Conservation (phyloP, 2,797 vertebrate genomes). For the Megaceryle alcyon region DNA sequence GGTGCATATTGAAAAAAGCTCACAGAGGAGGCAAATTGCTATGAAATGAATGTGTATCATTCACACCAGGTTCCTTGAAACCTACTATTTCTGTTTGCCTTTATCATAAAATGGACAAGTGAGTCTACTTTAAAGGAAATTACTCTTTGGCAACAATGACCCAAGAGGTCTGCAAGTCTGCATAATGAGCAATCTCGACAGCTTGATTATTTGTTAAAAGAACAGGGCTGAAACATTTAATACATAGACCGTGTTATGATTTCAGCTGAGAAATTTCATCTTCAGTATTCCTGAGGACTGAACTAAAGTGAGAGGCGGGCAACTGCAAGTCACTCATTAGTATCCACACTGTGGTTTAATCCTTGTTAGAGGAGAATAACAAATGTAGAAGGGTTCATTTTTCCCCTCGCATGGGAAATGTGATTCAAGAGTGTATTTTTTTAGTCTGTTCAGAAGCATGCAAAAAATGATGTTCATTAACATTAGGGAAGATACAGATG, state of each 20-base stretch:
- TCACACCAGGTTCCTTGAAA: constrained; percentile 44
- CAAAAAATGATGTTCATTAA: constrained; percentile 62
- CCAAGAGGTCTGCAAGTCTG: constrained; percentile 30
- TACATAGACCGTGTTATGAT: not conserved
- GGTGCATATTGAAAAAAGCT: not conserved
- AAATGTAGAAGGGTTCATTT: constrained; percentile 48
- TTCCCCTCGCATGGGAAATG: not conserved
- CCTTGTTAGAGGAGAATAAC: constrained; percentile 48
- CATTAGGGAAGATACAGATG: constrained; percentile 28
- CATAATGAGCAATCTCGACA: constrained; percentile 23
- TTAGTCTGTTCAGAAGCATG: constrained; percentile 26
- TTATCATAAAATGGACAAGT: constrained; percentile 13
- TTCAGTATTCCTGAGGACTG: constrained; percentile 20
- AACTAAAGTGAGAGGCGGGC: constrained; percentile 38
- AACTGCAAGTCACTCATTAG: constrained; percentile 16
- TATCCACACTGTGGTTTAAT: constrained; percentile 16
- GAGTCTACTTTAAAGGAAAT: constrained; percentile 42
- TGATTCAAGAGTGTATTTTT: constrained; percentile 33
- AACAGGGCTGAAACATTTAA: constrained; percentile 45
- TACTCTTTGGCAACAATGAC: constrained; percentile 39
- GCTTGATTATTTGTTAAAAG: constrained; percentile 59
- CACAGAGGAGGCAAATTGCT: not conserved
- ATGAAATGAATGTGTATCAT: not conserved
- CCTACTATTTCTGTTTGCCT: constrained; percentile 37
- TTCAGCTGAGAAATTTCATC: constrained; percentile 49